phyloP scores from a whole-genome alignment of 2,888 invertebrate genomes.

The Psococerastis gibbosa region DNA sequence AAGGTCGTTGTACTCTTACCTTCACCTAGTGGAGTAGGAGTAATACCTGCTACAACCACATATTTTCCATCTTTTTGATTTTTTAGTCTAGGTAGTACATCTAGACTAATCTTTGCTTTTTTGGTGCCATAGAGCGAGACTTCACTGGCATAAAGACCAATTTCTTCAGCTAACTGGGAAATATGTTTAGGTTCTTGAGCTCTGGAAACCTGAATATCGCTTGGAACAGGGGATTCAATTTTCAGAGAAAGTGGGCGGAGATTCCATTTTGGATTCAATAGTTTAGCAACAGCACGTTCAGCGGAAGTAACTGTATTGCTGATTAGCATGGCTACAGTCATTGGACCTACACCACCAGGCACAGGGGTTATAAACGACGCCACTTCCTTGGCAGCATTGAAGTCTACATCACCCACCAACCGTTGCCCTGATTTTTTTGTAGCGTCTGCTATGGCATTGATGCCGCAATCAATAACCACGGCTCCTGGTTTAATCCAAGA shows the following conservation, averaged over 20 bases:
- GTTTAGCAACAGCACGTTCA: conserved; percentile 35
- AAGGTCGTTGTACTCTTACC: conserved; percentile 94
- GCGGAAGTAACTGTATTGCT: conserved; percentile 83
- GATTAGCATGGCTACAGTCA: conserved; percentile 98
- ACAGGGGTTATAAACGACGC: conserved; percentile 89
- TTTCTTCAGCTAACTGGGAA: conserved; percentile 53
- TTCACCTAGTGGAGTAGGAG: conserved; percentile 97
- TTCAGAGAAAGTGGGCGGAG: conserved; percentile 45
- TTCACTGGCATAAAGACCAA: conserved; percentile 63
- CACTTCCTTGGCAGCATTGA: conserved; percentile 52
- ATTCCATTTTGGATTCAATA: conserved; percentile 47
- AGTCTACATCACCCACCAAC: conserved; percentile 90
- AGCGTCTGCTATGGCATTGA: conserved; percentile 70
- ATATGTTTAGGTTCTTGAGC: conserved; percentile 77
- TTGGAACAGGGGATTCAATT: conserved; percentile 60
- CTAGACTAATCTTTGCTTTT: conserved; percentile 83
- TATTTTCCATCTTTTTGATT: conserved; percentile 64
- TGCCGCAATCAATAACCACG: conserved; percentile 97
- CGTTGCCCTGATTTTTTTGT: conserved; percentile 60
- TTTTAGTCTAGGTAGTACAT: conserved; percentile 53
- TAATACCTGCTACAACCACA: conserved; percentile 90
- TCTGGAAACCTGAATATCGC: conserved; percentile 80
- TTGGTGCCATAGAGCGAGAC: conserved; percentile 79
- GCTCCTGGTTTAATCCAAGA: conserved; percentile 97
- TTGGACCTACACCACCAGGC: conserved; percentile 94